Evolutionary conservation across 2,113 vertebrate species (phyloP).

Genomic region (Macroglossus sobrinus): DNA sequence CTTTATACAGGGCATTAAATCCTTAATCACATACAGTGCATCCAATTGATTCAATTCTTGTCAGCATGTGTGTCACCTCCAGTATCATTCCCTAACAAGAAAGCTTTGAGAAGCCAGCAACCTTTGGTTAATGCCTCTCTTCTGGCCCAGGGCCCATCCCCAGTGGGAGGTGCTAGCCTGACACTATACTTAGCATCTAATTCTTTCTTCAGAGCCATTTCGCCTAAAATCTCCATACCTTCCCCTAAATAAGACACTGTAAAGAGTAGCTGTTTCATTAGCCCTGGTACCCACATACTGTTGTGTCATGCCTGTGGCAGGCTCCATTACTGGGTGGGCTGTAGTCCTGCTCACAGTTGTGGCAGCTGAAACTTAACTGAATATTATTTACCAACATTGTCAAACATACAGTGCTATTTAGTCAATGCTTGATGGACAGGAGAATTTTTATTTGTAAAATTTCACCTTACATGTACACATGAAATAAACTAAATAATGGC

Average conservation of each 20-base stretch:
- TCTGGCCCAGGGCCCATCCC: not conserved
- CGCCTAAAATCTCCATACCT: not conserved
- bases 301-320: not conserved
- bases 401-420: not conserved
- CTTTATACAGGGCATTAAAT: not conserved
- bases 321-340: not conserved
- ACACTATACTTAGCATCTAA: not conserved
- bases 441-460: not conserved
- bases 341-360: not conserved
- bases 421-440: not conserved
- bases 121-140: no score
- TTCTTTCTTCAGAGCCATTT: not conserved
- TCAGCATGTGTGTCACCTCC: not conserved
- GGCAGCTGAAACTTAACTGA: not conserved
- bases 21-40: not conserved
- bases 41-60: not conserved
- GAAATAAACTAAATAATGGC: not conserved
- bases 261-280: not conserved
- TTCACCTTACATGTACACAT: not conserved
- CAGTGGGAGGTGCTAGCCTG: not conserved
- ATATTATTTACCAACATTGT: not conserved
- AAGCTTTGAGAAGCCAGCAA: not conserved
- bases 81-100: not conserved
- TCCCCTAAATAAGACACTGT: not conserved
- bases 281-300: not conserved